Percentiles rank a stretch among this genome's conserved stretches.
phyloP scores from a whole-genome alignment of 1,140 invertebrate genomes.

The Pseudomyrmex dendroicus region DNA sequence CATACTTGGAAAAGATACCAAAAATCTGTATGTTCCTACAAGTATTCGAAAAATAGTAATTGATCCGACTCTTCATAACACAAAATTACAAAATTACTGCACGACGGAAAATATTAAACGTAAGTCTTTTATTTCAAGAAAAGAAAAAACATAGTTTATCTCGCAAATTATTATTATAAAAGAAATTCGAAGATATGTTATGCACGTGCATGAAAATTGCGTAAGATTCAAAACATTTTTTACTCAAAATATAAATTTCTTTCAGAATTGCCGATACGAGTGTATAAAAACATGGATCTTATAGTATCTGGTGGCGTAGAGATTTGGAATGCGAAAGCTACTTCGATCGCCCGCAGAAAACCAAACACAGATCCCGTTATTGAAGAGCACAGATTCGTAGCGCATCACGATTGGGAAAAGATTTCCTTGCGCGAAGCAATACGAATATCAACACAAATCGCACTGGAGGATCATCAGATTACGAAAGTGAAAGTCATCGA shows the following conservation, averaged over 20 bases:
- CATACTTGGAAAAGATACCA: constrained; percentile 90
- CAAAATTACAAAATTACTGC: constrained; percentile 74
- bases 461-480: constrained; percentile 90
- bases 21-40: constrained; percentile 93
- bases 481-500: constrained; percentile 92
- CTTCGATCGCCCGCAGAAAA: constrained; percentile 90
- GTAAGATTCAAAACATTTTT: neutral
- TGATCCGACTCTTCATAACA: constrained; percentile 89
- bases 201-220: too few relatives aligned
- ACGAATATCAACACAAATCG: constrained; percentile 88
- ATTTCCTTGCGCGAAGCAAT: constrained; percentile 83
- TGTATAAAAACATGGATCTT: constrained; percentile 82
- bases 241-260: neutral
- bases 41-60: constrained; percentile 92
- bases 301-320: constrained; percentile 91
- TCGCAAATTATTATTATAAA: too few relatives aligned
- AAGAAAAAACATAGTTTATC: too few relatives aligned
- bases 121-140: constrained; percentile 26
- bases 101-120: constrained; percentile 79
- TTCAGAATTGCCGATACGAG: constrained; percentile 83
- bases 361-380: constrained; percentile 89
- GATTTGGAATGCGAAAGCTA: constrained; percentile 92
- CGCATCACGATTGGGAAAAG: constrained; percentile 74
- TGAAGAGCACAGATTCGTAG: constrained; percentile 91
- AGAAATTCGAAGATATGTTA: too few relatives aligned